Evolutionary conservation across 2,888 invertebrate species (phyloP).

Genomic region (Lasius platythorax): DNA sequence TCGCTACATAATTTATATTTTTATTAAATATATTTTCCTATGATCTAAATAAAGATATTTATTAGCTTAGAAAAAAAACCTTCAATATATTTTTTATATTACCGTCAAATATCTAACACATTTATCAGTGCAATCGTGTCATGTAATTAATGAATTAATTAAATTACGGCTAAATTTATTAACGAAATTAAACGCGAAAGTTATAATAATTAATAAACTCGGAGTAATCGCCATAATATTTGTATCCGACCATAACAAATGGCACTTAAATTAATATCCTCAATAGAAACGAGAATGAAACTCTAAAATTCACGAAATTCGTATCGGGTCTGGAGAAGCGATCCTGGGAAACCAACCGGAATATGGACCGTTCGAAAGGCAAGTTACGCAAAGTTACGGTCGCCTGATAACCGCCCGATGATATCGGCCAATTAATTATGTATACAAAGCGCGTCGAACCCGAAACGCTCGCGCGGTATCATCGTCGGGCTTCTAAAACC

Average conservation of each 20-base stretch:
- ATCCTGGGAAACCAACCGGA: not conserved
- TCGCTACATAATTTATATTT: not conserved
- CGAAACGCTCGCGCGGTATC: conserved; percentile 2
- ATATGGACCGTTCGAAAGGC: not conserved
- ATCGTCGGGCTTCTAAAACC: conserved; percentile 7
- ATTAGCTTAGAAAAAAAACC: not conserved
- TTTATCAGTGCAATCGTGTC: not conserved
- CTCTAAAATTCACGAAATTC: conserved; percentile 15
- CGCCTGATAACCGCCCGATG: conserved; percentile 15
- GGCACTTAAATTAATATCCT: not conserved
- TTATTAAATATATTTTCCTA: no score
- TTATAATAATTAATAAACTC: conserved; percentile 3
- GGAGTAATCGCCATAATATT: not conserved
- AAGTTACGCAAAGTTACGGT: conserved; percentile 9
- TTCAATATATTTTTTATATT: not conserved
- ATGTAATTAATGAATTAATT: conserved; percentile 7
- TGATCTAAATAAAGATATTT: not conserved
- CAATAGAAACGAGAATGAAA: not conserved
- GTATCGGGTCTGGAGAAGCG: not conserved
- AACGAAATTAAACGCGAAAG: not conserved
- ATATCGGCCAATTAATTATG: conserved; percentile 33
- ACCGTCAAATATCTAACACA: not conserved
- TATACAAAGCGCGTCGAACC: conserved; percentile 22
- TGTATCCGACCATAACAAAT: not conserved
- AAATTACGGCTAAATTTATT: not conserved